Evolutionary conservation across 2,888 invertebrate species (phyloP).

Genomic region (Ctena decussata): DNA sequence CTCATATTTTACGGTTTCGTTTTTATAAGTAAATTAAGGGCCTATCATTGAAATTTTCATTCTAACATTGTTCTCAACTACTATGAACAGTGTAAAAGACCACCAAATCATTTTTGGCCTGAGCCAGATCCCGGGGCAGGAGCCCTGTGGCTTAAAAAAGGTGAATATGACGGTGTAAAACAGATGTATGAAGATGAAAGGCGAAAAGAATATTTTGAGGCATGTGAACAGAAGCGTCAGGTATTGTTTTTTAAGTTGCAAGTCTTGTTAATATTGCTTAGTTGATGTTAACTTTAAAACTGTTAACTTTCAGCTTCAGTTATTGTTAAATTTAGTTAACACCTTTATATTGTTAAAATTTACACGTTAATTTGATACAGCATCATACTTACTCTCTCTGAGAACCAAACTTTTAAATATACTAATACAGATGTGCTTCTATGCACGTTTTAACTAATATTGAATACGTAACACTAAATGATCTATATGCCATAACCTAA

Average conservation of each 20-base stretch:
- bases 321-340: neutral
- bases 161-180: conserved; percentile 58
- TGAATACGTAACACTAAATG: no score
- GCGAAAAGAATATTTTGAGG: conserved; percentile 42
- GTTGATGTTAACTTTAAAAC: neutral
- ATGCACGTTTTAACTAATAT: no score
- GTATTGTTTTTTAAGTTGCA: neutral
- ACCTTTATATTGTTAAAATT: no score
- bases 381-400: no score
- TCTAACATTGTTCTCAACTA: neutral
- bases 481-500: no score
- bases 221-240: conserved; percentile 21
- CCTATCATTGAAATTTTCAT: no score
- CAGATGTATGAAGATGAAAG: conserved; percentile 56
- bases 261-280: neutral
- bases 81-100: conserved; percentile 18
- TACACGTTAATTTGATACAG: no score
- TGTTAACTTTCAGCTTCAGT: neutral
- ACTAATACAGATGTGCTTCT: no score
- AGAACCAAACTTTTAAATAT: no score
- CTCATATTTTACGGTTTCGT: no score
- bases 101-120: conserved; percentile 58
- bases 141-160: conserved; percentile 50
- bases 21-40: no score
- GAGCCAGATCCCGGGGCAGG: conserved; percentile 49